Evolutionary conservation across 2,113 vertebrate genomes (phyloP).

Genomic region (Anas platyrhynchos): DNA sequence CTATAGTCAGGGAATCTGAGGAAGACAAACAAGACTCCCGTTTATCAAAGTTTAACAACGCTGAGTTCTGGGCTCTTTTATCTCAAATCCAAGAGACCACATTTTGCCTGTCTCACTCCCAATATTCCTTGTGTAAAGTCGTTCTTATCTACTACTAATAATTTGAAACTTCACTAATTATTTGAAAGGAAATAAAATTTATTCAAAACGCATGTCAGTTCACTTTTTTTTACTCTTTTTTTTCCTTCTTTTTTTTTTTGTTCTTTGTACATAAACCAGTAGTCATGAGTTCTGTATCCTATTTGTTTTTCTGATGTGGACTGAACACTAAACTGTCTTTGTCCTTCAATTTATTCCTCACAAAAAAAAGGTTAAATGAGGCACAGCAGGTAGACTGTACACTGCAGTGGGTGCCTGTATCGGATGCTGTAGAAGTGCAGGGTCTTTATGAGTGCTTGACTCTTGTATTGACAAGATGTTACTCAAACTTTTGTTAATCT

Average conservation of each 20-base stretch:
- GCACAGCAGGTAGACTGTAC: background rate
- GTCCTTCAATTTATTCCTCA: background rate
- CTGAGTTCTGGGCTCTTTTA: background rate
- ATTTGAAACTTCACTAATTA: background rate
- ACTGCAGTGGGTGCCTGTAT: background rate
- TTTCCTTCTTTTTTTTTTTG: background rate
- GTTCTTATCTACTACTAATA: background rate
- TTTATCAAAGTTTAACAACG: background rate
- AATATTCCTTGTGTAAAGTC: background rate
- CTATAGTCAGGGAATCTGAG: background rate
- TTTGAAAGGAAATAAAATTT: background rate
- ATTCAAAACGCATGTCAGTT: background rate
- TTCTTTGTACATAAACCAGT: background rate
- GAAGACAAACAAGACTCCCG: background rate
- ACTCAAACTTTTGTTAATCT: background rate
- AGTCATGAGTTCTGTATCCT: background rate
- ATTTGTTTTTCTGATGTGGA: background rate
- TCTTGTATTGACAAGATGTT: background rate
- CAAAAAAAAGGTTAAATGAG: slow-evolving; percentile 25
- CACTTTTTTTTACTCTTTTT: no score
- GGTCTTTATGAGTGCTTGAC: background rate
- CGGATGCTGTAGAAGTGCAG: background rate
- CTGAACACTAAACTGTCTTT: background rate
- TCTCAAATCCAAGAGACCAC: background rate
- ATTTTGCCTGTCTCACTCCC: background rate